Evolutionary conservation across 2,113 vertebrate species (phyloP), one percentile per base, ranked within the genome.

Genomic region (Varanus komodoensis): DNA sequence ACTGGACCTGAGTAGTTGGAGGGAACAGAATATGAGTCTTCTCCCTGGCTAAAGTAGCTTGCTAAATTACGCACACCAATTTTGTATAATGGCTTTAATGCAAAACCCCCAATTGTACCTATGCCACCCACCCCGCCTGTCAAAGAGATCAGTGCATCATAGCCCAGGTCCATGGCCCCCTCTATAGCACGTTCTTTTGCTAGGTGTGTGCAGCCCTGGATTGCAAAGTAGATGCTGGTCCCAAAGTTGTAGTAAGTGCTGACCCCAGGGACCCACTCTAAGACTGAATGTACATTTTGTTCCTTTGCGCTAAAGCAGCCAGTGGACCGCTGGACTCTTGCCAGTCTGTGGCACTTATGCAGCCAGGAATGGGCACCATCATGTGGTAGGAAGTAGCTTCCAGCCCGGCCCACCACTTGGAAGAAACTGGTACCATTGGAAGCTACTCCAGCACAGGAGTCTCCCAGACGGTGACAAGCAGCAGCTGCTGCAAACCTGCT

Each of bases 161-260:
- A 99, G 84, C 98, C 97, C 75, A 99, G 87, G 92, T 98, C 98
- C 25, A 98, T 95, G 0, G 97, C 97, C 0, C 96, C 97, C 29
- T 98, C 96, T 93, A 97, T 92, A 19, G 98, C 98, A 85, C 98
- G 97, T 50, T 96, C 92, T 89, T 98, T 98, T 25, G 98, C 98
- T 12, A 93, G 88, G 3, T 95, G 96, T 0, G 94, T 86, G 93
- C 98, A 99, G 93, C 98, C 97, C 88, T 97, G 96, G 11, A 97
- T 95, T 73, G 98, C 98, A 0, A 98, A 99, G 91, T 99, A 99
- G 74, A 99, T 67, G 38, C 98, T 98, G 11, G 98, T 98, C 84
- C 98, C 99, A 2, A 99, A 91, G 94, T 97, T 99, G 94, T 99
- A 99, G 91, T 97, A 97, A 6, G 97, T 96, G 94, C 97, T 98